Conservation (phyloP, 2,888 invertebrate species). For the Melanargia galathea region DNA sequence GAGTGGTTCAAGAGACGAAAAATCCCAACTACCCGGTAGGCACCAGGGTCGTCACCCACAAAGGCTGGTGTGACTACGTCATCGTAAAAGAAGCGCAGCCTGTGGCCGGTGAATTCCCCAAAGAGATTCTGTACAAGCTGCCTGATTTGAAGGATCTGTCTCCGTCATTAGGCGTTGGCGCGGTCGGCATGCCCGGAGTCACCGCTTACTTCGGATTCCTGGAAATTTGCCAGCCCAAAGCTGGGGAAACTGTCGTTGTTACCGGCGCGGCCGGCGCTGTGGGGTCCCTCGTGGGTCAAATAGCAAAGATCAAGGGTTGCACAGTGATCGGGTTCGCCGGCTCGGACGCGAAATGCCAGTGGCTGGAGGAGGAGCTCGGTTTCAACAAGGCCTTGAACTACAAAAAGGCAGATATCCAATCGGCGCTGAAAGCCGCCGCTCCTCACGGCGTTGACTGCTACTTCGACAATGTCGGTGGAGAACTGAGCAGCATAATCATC, state of each 20-base stretch:
- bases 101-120: not conserved
- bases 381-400: slow-evolving; percentile 88
- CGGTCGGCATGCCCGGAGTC: slow-evolving; percentile 86
- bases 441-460: slow-evolving; percentile 87
- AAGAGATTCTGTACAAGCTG: slow-evolving; percentile 52
- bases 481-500: slow-evolving; percentile 79
- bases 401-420: slow-evolving; percentile 79
- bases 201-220: slow-evolving; percentile 88
- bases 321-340: slow-evolving; percentile 85
- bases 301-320: slow-evolving; percentile 85
- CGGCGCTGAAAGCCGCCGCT: slow-evolving; percentile 81
- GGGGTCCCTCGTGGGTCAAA: slow-evolving; percentile 87
- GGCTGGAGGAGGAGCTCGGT: slow-evolving; percentile 83
- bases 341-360: slow-evolving; percentile 84
- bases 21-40: slow-evolving; percentile 83
- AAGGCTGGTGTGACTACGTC: slow-evolving; percentile 86
- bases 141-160: slow-evolving; percentile 79
- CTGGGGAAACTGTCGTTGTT: slow-evolving; percentile 85
- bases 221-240: slow-evolving; percentile 85
- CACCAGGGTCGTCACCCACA: slow-evolving; percentile 79
- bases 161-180: slow-evolving; percentile 79
- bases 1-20: slow-evolving; percentile 81
- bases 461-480: slow-evolving; percentile 88
- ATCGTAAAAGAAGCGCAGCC: slow-evolving; percentile 32
- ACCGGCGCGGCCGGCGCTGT: slow-evolving; percentile 88